Evolutionary conservation across 2,888 invertebrate genomes (phyloP), one percentile per base, ranked within the genome.

Genomic region (Pemphredon lugubris): DNA sequence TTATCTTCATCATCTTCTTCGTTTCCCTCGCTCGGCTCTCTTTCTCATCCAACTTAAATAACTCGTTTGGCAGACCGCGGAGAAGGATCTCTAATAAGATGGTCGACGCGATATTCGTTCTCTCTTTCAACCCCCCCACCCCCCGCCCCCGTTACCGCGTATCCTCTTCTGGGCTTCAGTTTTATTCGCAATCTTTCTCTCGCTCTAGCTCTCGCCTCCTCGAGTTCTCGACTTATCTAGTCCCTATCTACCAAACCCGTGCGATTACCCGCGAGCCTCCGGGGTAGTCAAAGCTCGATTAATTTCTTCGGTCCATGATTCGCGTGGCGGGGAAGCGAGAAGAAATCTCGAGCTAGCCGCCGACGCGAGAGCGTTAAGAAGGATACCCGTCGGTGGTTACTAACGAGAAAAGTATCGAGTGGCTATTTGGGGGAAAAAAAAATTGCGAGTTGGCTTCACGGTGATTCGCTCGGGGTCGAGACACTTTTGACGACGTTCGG

Each of bases 31-130:
- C 48, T 14, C 39, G 21, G 16, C 60, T 54, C 67, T 65, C 74
- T 74, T 75, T 69, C 64, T 66, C 74, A 57, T 54, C 44, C 68
- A 83, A 83, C 83, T 85, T 84, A 82, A 85, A 84, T 84, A 85
- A 84, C 81, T 84, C 80, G 77, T 82, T 81, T 80, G 81, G 79
- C 79, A 78, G 74, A 81, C 77, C 77, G 9, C 60, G 50, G 58
- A 61, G 69, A 76, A 70, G 82, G 82, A 79, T 84, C 84, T 82
- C 82, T 84, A 84, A 84, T 84, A 84, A 86, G 85, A 87, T 86
- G 83, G 79, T 74, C 70, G 73, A 61, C 60, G 79, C 76, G 81
- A 85, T 85, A 84, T 79, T 79, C 71, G 61, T 71, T 76, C 71
- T 50, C 54, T 63, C 75, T 59, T 55, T 42, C 47, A 58, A 58